These are phyloP conservation scores for Drosophila koepferae DNA, from an alignment of 2,888 invertebrate genomes.

Conservation along the genomic window DNA sequence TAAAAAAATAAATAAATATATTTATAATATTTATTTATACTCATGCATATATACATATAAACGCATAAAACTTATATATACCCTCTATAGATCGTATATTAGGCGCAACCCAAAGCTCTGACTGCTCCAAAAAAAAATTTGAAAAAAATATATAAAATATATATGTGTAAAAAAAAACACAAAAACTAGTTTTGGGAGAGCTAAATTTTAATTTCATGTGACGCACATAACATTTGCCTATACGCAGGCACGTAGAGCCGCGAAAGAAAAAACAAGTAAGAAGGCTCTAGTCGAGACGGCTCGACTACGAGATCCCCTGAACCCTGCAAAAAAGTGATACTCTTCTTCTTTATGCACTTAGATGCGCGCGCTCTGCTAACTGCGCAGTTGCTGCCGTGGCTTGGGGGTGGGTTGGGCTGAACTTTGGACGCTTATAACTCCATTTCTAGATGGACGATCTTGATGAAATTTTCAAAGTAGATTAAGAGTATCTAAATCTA, in stretches of 20 bases:
- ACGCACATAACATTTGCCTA: conserved; percentile 69
- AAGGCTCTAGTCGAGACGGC: too few relatives aligned
- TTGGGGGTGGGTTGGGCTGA: too few relatives aligned
- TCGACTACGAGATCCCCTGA: too few relatives aligned
- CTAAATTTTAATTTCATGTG: conserved; percentile 74
- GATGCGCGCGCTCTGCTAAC: too few relatives aligned
- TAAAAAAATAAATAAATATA: conserved; percentile 3
- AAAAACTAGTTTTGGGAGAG: conserved; percentile 65
- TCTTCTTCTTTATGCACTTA: too few relatives aligned
- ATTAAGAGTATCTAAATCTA: too few relatives aligned
- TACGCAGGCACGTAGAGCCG: conserved; percentile 51
- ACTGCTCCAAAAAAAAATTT: conserved; percentile 36
- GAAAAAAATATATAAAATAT: neutral
- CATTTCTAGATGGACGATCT: too few relatives aligned
- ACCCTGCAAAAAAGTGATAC: too few relatives aligned
- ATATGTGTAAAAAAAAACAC: conserved; percentile 8
- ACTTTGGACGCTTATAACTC: too few relatives aligned
- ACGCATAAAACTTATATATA: conserved; percentile 4
- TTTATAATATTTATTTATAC: conserved; percentile 17
- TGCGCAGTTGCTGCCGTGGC: too few relatives aligned
- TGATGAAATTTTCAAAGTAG: too few relatives aligned
- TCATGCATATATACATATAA: conserved; percentile 4
- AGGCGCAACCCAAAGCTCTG: conserved; percentile 30
- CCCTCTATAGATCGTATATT: conserved; percentile 42
- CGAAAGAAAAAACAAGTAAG: conserved; percentile 54